phyloP scores from a whole-genome alignment of 2,888 invertebrate genomes.

The Chorisops tibialis region DNA sequence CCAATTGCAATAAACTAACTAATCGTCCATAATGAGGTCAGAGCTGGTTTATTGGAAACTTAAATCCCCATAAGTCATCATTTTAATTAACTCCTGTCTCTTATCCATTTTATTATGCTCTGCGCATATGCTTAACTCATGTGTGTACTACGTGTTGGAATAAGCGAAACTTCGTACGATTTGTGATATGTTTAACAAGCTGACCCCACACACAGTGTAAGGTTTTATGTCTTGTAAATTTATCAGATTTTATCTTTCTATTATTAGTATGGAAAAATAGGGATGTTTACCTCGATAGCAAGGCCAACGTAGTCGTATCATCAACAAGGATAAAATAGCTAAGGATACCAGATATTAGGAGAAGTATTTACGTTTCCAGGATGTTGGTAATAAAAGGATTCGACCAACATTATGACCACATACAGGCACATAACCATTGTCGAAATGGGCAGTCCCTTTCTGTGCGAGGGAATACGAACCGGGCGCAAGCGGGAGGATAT shows the following conservation, averaged over 20 bases:
- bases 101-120: neutral
- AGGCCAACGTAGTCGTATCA: slow-evolving; percentile 11
- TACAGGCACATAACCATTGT: neutral
- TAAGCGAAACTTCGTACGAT: neutral
- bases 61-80: slow-evolving; percentile 26
- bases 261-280: slow-evolving; percentile 29
- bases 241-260: slow-evolving; percentile 35
- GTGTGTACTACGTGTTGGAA: no score
- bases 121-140: neutral
- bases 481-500: slow-evolving; percentile 1
- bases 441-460: neutral
- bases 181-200: slow-evolving; percentile 25
- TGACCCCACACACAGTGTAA: slow-evolving; percentile 8
- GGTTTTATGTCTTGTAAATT: slow-evolving; percentile 30
- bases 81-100: slow-evolving; percentile 29
- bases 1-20: neutral
- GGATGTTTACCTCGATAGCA: slow-evolving; percentile 30
- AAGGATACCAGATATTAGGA: slow-evolving; percentile 34
- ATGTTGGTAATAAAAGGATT: slow-evolving; percentile 34
- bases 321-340: slow-evolving; percentile 33
- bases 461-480: neutral
- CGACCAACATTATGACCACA: slow-evolving; percentile 30
- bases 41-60: neutral
- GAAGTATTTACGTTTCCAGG: slow-evolving; percentile 33
- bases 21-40: no score